Evolutionary conservation across 1,140 invertebrate species (phyloP).

Genomic region (Drosophila elegans): DNA sequence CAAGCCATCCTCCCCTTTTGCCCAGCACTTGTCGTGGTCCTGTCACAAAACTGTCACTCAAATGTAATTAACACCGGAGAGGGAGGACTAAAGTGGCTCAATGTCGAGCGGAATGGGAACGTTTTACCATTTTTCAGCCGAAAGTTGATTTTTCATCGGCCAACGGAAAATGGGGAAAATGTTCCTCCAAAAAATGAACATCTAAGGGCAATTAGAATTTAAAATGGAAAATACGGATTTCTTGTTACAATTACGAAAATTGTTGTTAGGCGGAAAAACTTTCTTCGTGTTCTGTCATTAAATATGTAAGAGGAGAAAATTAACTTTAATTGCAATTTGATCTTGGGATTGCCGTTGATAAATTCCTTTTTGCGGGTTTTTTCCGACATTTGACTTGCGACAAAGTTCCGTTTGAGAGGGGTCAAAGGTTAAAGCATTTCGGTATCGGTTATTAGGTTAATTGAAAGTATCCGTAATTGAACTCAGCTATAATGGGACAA

Average conservation of each 20-base stretch:
- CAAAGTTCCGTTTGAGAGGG: conserved; percentile 11
- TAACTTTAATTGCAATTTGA: conserved; percentile 62
- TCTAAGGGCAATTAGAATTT: conserved; percentile 63
- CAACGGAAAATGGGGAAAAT: conserved; percentile 8
- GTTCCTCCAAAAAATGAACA: conserved; percentile 14
- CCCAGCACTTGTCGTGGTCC: conserved; percentile 35
- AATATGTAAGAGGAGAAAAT: conserved; percentile 62
- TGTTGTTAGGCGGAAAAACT: conserved; percentile 6
- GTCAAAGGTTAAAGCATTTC: conserved; percentile 36
- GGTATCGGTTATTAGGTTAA: conserved; percentile 21
- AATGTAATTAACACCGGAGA: conserved; percentile 76
- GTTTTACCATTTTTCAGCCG: conserved; percentile 61
- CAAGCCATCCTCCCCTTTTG: conserved; percentile 6
- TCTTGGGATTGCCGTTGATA: conserved; percentile 28
- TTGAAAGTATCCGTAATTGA: conserved; percentile 40
- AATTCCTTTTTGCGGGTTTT: conserved; percentile 60
- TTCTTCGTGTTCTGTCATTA: conserved; percentile 40
- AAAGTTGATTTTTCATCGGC: conserved; percentile 59
- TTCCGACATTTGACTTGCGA: conserved; percentile 6
- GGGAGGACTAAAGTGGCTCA: conserved; percentile 56
- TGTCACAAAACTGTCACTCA: conserved; percentile 84
- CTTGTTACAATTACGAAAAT: conserved; percentile 64
- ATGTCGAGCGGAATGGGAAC: conserved; percentile 39
- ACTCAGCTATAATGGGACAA: background rate
- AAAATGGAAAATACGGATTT: conserved; percentile 49